These are phyloP conservation scores for Istiophorus platypterus DNA, from an alignment of 2,113 vertebrate genomes.

Conservation along the genomic window DNA sequence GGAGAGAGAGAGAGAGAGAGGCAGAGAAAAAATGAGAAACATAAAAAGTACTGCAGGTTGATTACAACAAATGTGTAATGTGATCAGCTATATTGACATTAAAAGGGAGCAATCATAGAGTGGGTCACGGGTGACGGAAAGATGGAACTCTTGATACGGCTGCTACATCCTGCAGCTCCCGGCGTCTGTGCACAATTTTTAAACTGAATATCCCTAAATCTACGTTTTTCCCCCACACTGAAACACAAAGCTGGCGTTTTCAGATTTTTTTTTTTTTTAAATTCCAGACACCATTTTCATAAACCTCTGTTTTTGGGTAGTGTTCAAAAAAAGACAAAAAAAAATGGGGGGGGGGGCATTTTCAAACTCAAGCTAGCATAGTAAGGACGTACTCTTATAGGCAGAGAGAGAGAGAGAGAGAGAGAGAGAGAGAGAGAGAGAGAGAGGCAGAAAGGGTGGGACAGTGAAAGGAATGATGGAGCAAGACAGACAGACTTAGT, in stretches of 20 bases:
- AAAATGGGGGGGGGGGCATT: neutral
- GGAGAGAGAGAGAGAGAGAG: neutral
- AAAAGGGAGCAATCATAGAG: neutral
- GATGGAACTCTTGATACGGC: neutral
- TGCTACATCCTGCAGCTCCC: neutral
- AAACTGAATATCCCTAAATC: neutral
- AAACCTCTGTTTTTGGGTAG: neutral
- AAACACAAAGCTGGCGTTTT: neutral
- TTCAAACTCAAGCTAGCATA: neutral
- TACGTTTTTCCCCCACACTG: neutral
- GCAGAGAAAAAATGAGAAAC: neutral
- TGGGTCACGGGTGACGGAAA: neutral
- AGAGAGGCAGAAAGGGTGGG: slow-evolving; percentile 49
- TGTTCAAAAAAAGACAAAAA: neutral
- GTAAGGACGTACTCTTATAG: neutral
- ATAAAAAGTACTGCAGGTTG: neutral
- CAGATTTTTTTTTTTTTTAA: neutral
- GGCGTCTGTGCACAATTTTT: neutral
- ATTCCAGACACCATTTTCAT: neutral
- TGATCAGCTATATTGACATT: neutral
- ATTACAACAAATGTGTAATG: neutral
- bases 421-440: neutral
- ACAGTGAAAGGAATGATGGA: slow-evolving; percentile 68
- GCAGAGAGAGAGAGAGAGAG: neutral
- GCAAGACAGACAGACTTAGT: slow-evolving; percentile 57